Evolutionary conservation across 2,113 vertebrate species (phyloP).

Genomic region (Acanthochromis polyacanthus): DNA sequence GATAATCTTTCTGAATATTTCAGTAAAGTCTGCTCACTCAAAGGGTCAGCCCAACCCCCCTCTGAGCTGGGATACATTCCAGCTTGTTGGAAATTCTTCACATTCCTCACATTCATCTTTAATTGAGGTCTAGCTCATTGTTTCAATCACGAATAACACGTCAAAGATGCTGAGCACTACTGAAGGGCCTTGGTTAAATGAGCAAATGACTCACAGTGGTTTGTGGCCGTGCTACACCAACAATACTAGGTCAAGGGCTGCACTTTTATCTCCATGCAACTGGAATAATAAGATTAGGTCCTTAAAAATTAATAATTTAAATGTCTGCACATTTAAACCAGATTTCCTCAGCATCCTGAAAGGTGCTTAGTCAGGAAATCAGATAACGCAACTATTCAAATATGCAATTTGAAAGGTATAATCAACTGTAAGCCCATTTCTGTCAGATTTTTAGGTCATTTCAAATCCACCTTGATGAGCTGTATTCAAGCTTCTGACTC

Average conservation of each 20-base stretch:
- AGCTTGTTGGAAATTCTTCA: constrained; percentile 61
- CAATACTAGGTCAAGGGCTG: constrained; percentile 10
- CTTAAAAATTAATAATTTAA: constrained; percentile 24
- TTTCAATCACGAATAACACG: constrained; percentile 34
- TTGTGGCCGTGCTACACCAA: constrained; percentile 1
- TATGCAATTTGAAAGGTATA: constrained; percentile 4
- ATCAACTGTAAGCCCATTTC: not conserved
- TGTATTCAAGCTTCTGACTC: constrained; percentile 7
- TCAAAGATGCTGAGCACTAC: constrained; percentile 22
- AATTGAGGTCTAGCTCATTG: constrained; percentile 62
- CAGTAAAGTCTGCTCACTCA: constrained; percentile 15
- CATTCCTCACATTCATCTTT: constrained; percentile 75
- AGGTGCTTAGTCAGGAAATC: not conserved
- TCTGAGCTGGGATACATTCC: constrained; percentile 30
- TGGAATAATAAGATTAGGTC: constrained; percentile 52
- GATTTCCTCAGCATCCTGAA: constrained; percentile 5
- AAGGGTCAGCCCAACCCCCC: constrained; percentile 25
- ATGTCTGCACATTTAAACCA: constrained; percentile 8
- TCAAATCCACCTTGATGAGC: constrained; percentile 11
- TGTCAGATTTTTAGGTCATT: constrained; percentile 5
- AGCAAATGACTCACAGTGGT: constrained; percentile 15
- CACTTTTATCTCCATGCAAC: constrained; percentile 49
- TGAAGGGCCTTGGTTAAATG: constrained; percentile 6
- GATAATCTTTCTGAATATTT: not conserved
- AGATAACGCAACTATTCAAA: not conserved